Evolutionary conservation across 2,888 invertebrate species (phyloP), one percentile per base, ranked within the genome.

Genomic region (Clistopyga incitator): DNA sequence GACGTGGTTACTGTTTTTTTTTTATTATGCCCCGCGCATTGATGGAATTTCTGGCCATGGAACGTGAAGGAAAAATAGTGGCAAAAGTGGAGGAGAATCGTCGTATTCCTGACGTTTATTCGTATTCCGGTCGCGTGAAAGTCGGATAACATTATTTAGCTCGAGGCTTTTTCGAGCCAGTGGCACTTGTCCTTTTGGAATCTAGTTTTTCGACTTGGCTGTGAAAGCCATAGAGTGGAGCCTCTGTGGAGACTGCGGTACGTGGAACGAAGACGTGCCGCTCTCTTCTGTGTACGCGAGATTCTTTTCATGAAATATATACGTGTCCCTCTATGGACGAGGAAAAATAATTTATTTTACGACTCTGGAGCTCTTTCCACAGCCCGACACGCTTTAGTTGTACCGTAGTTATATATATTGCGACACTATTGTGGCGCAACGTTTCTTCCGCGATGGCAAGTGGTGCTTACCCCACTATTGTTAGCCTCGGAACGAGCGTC

Each of bases 261-360:
- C 72, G 74, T 18, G 65, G n/a, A 59, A 52, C 34, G 56, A 79
- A 72, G 54, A 54, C 56, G 45, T 79, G 54, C 20, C 34, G 11
- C 8, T 38, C 8, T 38, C 25, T 42, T 70, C 13, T 42, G 29
- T 64, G 45, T 50, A 45, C 54, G 56, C 38, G 25, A 65, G 47
- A 71, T 71, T 77, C 71, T 71, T 81, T 76, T 77, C 76, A 71
- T 45, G 70, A 29, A 81, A 56, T 34, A 61, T 61, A 34, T 75
- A 68, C 56, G 79, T 59, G 67, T 74, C 34, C 47, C 34, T 68
- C 50, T 25, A 67, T 74, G 59, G 34, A 20, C 45, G 42, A 38
- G 59, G 34, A 50, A 74, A 80, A 74, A 74, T 74, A 67, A 80
- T 80, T 80, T 74, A 59, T 68, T 47, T 67, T 75, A 56, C 68